A percentile compares a stretch with the other conserved stretches of the same genome.
Evolutionary conservation across 1,140 invertebrate species (phyloP).

Genomic region (Branchinecta lynchi): DNA sequence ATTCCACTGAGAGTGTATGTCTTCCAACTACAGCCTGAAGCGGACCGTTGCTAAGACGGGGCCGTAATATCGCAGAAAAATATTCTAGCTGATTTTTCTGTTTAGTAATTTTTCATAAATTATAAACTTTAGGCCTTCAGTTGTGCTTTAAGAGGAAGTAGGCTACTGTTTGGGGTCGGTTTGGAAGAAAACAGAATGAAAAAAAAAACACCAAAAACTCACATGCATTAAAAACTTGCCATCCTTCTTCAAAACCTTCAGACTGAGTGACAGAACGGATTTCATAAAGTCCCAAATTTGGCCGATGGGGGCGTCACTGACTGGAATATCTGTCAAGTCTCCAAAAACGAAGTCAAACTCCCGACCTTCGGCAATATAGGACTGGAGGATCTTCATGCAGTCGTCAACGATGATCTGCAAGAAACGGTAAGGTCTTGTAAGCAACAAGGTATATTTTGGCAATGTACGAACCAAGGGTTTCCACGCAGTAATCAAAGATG

Average conservation of each 20-base stretch:
- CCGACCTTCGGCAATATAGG: conserved; percentile 56
- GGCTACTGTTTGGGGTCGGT: too few species aligned
- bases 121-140: too few species aligned
- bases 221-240: conserved; percentile 84
- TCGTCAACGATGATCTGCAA: conserved; percentile 73
- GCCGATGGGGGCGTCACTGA: conserved; percentile 46
- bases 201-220: conserved; percentile 29
- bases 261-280: conserved; percentile 58
- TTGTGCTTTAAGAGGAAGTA: too few species aligned
- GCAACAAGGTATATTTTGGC: neutral
- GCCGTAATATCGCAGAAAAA: too few species aligned
- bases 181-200: too few species aligned
- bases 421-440: conserved; percentile 10
- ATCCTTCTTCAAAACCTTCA: conserved; percentile 54
- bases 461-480: too few species aligned
- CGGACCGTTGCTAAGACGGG: too few species aligned
- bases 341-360: conserved; percentile 84
- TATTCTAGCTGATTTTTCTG: too few species aligned
- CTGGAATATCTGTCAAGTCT: conserved; percentile 84
- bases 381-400: conserved; percentile 62
- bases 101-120: too few species aligned
- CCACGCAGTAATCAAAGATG: too few species aligned
- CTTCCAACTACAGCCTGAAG: too few species aligned
- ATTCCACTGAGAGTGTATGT: too few species aligned
- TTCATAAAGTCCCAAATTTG: conserved; percentile 76